Evolutionary conservation across 2,113 vertebrate species (phyloP).

Genomic region (Noturus placidus): DNA sequence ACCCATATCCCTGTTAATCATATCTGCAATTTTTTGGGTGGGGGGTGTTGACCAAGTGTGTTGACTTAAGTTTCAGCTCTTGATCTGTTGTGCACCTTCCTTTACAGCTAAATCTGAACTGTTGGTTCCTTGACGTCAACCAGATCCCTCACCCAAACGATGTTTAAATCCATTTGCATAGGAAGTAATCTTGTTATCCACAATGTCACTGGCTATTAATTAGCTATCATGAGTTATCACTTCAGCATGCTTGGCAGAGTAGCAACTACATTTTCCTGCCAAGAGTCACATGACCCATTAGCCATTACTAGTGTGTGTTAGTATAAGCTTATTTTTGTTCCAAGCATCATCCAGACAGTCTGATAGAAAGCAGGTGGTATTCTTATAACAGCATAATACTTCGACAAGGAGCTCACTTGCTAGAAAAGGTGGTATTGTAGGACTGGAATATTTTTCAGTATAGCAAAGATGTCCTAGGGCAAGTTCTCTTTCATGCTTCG

Average conservation of each 20-base stretch:
- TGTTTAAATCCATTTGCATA: slow-evolving; percentile 13
- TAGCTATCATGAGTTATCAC: neutral
- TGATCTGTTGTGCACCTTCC: neutral
- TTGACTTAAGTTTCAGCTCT: neutral
- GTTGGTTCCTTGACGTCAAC: neutral
- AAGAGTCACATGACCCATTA: slow-evolving; percentile 4
- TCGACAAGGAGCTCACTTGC: neutral
- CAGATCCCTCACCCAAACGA: slow-evolving; percentile 10
- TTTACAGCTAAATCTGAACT: slow-evolving; percentile 12
- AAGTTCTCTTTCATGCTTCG: neutral
- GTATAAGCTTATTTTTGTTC: slow-evolving; percentile 9
- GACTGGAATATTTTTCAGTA: slow-evolving; percentile 8
- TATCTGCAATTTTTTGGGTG: neutral
- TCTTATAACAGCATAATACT: neutral
- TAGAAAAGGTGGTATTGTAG: slow-evolving; percentile 9
- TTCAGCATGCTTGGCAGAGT: neutral
- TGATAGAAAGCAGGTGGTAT: slow-evolving; percentile 31
- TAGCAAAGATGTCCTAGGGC: neutral
- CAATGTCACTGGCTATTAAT: slow-evolving; percentile 28
- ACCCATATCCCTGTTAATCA: neutral
- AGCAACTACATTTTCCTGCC: neutral
- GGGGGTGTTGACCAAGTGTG: neutral
- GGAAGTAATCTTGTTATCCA: slow-evolving; percentile 35
- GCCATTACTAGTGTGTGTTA: neutral
- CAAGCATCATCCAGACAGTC: slow-evolving; percentile 23